Percentiles rank a stretch among this genome's conserved stretches.
Evolutionary conservation across 2,888 invertebrate genomes (phyloP).

Genomic region (Melanotus villosus): DNA sequence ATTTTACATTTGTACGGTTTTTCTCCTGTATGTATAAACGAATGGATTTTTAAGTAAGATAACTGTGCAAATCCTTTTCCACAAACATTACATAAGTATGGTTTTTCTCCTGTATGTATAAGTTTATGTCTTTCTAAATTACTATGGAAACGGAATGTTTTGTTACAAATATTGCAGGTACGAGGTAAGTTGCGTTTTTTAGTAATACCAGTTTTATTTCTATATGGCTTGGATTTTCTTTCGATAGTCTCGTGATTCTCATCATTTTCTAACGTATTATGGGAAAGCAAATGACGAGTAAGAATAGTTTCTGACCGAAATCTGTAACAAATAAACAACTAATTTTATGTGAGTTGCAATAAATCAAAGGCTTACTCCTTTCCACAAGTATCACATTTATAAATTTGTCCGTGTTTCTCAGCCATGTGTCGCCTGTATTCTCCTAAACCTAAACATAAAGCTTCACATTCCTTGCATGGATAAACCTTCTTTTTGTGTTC

Average conservation of each 20-base stretch:
- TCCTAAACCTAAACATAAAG: conserved; percentile 49
- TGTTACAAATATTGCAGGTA: conserved; percentile 59
- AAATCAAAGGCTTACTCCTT: conserved; percentile 45
- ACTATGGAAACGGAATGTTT: conserved; percentile 60
- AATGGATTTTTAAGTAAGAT: conserved; percentile 58
- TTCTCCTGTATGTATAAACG: conserved; percentile 60
- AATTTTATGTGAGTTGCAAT: neutral
- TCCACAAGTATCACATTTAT: conserved; percentile 49
- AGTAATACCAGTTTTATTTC: conserved; percentile 49
- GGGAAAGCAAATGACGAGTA: conserved; percentile 39
- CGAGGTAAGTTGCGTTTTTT: conserved; percentile 53
- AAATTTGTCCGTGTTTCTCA: conserved; percentile 40
- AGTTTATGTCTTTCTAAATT: conserved; percentile 60
- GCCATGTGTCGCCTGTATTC: conserved; percentile 51
- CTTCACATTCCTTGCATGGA: conserved; percentile 50
- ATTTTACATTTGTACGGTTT: conserved; percentile 60
- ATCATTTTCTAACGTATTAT: too few relatives aligned
- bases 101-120: conserved; percentile 60
- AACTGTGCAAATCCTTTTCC: conserved; percentile 57
- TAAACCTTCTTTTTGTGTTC: conserved; percentile 40
- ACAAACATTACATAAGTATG: conserved; percentile 56
- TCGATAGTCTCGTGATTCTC: conserved; percentile 9
- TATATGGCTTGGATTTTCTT: conserved; percentile 28
- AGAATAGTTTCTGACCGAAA: conserved; percentile 44
- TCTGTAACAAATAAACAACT: conserved; percentile 29